These are phyloP conservation scores for Hirtodrosophila duncani DNA, from an alignment of 2,888 invertebrate species.

Conservation along the genomic window DNA sequence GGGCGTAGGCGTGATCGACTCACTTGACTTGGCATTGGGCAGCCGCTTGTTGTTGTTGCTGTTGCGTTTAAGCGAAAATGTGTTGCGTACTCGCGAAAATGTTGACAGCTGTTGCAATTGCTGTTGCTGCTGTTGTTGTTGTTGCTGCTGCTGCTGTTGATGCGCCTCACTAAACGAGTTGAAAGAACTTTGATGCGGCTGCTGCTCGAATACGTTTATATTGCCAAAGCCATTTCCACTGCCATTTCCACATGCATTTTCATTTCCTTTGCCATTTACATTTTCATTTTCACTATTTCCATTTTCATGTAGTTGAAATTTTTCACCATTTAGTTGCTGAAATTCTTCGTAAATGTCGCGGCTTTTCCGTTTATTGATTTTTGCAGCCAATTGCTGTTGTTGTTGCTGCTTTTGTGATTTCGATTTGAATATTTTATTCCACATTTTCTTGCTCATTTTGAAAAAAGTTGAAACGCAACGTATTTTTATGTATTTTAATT, in stretches of 20 bases:
- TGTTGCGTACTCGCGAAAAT: conserved; percentile 74
- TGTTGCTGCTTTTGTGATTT: conserved; percentile 71
- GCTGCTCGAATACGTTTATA: conserved; percentile 63
- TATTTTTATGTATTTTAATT: conserved; percentile 14
- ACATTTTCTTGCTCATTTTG: conserved; percentile 77
- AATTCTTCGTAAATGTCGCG: conserved; percentile 73
- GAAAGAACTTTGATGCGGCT: conserved; percentile 65
- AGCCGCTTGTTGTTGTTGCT: conserved; percentile 40
- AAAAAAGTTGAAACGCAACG: not conserved
- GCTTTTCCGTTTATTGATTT: conserved; percentile 72
- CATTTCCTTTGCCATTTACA: conserved; percentile 20
- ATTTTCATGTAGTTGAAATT: conserved; percentile 40
- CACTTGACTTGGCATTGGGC: conserved; percentile 59
- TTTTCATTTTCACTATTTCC: conserved; percentile 21
- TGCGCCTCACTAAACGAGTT: conserved; percentile 63
- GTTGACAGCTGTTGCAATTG: conserved; percentile 63
- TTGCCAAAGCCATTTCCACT: conserved; percentile 22
- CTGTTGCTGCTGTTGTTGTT: conserved; percentile 28
- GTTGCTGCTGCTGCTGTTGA: conserved; percentile 35
- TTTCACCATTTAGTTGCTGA: conserved; percentile 67
- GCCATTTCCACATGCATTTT: conserved; percentile 13
- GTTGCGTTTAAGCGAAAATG: conserved; percentile 55
- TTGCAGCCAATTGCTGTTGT: conserved; percentile 33
- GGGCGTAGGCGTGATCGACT: conserved; percentile 46
- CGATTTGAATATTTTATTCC: conserved; percentile 77